phyloP scores from a whole-genome alignment of 53 echinoderm and acorn worm species.

The Crossaster papposus region DNA sequence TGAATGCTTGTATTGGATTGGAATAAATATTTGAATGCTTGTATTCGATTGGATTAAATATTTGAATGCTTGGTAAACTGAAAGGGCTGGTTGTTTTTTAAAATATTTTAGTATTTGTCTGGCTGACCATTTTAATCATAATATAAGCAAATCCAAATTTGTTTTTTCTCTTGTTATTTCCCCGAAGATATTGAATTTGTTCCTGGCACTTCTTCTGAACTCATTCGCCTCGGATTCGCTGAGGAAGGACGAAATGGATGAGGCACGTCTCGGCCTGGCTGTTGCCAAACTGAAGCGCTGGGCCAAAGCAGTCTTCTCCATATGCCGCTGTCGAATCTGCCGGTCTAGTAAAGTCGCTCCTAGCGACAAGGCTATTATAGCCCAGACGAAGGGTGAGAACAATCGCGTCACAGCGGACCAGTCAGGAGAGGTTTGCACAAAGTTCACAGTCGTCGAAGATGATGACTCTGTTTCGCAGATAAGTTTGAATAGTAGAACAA shows the following conservation, averaged over 20 bases:
- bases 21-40: too few relatives aligned
- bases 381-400: conserved; percentile 35
- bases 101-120: too few relatives aligned
- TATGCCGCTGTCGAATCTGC: conserved; percentile 58
- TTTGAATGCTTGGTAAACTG: too few relatives aligned
- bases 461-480: conserved; percentile 73
- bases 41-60: too few relatives aligned
- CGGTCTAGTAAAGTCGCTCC: conserved; percentile 46
- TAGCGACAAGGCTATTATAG: conserved; percentile 7
- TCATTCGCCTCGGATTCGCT: conserved; percentile 89
- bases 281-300: conserved; percentile 76
- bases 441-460: conserved; percentile 69
- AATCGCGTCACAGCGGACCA: not conserved
- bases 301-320: conserved; percentile 25
- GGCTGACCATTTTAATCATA: too few relatives aligned
- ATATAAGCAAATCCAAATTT: too few relatives aligned
- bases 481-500: conserved; percentile 45
- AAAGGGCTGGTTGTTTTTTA: too few relatives aligned
- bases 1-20: too few relatives aligned
- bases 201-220: conserved; percentile 92
- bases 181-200: conserved; percentile 87
- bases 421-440: conserved; percentile 65
- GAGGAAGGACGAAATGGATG: conserved; percentile 63
- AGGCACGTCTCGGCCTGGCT: conserved; percentile 73
- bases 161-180: too few relatives aligned